Base-by-base conservation (phyloP, 2,797 vertebrate genomes). In the Muraenolepis orangiensis region DNA sequence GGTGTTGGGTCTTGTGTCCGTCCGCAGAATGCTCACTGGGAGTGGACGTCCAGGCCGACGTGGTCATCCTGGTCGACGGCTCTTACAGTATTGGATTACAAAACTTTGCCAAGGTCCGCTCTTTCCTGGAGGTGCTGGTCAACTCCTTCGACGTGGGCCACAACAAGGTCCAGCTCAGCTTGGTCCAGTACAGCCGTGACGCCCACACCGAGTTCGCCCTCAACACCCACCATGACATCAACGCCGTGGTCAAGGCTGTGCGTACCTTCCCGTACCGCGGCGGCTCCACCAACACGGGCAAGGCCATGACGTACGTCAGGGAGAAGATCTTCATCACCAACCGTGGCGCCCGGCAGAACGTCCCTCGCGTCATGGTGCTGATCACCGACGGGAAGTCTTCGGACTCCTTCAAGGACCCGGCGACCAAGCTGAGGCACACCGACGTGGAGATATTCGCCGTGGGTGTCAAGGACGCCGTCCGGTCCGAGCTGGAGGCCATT, bases 371-470 rank as follows among this genome's bases (percentile, higher is more conserved):
- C 87, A 99, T 98, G 98, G 98, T 99, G 85, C 95, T 99, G 84
- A 99, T 99, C 87, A 99, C 98, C 2, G 98, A 99, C 3, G 98
- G 98, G 78, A 99, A 99, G 83, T 99, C 98, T 0, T 99, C 98
- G 0, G 98, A 99, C 86, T 97, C 97, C 68, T 99, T 99, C 87
- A 96, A 95, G 93, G 94, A 95, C 70, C 93, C 98, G 13, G 96
- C 98, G 78, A 91, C 95, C 82, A 96, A 94, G 36, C 91, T 99
- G 78, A 95, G 95, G 86, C 95, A 95, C 77, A 81, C 82, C n/a
- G 97, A 98, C 69, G 98, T 99, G 80, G 98, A 99, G 89, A 98
- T 99, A 90, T 99, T 99, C 80, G 97, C 98, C 0, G 98, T 99
- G 74, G 98, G 98, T 72, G 96, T 99, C 79, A 99, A 99, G 88